Evolutionary conservation across 2,113 vertebrate genomes (phyloP), one percentile per base, ranked within the genome.

Genomic region (Strix uralensis): DNA sequence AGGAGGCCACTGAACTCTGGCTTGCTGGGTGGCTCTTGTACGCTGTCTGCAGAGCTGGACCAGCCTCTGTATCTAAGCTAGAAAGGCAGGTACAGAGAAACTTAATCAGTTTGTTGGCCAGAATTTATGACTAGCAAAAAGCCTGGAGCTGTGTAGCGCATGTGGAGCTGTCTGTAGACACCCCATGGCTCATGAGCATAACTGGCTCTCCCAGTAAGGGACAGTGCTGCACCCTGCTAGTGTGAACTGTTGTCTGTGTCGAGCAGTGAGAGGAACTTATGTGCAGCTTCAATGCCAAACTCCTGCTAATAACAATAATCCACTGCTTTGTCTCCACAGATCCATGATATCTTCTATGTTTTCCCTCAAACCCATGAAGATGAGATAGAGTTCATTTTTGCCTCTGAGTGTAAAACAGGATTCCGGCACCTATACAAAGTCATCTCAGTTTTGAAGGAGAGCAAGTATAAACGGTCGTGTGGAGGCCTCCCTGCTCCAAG

Each of bases 361-460:
- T 98, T 98, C 66, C 98, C 98, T 90, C 98, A 98, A 98, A 98
- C 95, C 75, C 97, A 75, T 2, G 98, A 98, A 65, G 98, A 98
- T 88, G 98, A 98, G 92, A 98, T 98, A 67, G 98, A 98, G 91
- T 98, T 98, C 95, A 98, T 98, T 94, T 98, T 98, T 96, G 98
- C 98, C 82, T 98, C 98, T 0, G 98, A 98, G 93, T 98, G 98
- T 97, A 98, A 98, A 96, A 98, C 98, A 8, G 98, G 98, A 55
- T 98, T 98, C 87, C 97, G 98, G 71, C 98, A 98, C 92, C 97
- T 98, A 4, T 98, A 98, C 97, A 98, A 98, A 95, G 96, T 98
- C 91, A 97, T 87, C 59, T 97, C 98, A 0, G 72, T 98, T 85
- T 97, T 98, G 96, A 98, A 98, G 94, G 98, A 98, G 96, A 98